Conservation (phyloP, 2,113 vertebrate species). For the Myiozetetes cayanensis region DNA sequence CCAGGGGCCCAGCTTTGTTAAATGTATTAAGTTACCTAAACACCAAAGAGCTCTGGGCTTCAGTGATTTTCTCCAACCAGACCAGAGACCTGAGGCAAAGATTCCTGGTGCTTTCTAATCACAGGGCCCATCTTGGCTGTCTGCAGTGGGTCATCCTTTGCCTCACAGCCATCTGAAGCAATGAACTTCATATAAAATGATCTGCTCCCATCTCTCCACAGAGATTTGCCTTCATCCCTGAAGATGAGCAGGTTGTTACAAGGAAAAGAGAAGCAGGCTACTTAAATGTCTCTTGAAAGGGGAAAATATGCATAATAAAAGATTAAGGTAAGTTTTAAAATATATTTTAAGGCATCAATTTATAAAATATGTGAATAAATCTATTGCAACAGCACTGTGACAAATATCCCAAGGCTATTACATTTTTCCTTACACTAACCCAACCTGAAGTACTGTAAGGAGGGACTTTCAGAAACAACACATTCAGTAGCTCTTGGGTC, state of each 20-base stretch:
- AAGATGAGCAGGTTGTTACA: not conserved
- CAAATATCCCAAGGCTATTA: not conserved
- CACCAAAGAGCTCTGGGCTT: not conserved
- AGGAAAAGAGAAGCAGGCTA: not conserved
- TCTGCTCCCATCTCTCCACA: not conserved
- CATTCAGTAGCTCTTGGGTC: fast-evolving
- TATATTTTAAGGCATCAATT: not conserved
- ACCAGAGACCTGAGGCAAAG: not conserved
- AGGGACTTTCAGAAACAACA: not conserved
- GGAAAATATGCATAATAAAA: not conserved
- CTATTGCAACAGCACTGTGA: not conserved
- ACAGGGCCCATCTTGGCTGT: fast-evolving
- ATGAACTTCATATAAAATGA: not conserved
- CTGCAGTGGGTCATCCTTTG: not conserved
- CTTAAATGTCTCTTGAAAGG: not conserved
- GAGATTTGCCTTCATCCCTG: not conserved
- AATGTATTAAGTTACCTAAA: not conserved
- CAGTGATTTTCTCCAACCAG: not conserved
- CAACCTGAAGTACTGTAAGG: not conserved
- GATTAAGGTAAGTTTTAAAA: not conserved
- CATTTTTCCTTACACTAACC: not conserved
- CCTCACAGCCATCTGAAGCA: not conserved
- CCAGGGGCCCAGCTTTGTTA: fast-evolving
- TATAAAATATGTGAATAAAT: not conserved
- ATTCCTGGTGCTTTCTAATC: not conserved